phyloP scores from a whole-genome alignment of 2,113 vertebrate genomes.

The Sula dactylatra region DNA sequence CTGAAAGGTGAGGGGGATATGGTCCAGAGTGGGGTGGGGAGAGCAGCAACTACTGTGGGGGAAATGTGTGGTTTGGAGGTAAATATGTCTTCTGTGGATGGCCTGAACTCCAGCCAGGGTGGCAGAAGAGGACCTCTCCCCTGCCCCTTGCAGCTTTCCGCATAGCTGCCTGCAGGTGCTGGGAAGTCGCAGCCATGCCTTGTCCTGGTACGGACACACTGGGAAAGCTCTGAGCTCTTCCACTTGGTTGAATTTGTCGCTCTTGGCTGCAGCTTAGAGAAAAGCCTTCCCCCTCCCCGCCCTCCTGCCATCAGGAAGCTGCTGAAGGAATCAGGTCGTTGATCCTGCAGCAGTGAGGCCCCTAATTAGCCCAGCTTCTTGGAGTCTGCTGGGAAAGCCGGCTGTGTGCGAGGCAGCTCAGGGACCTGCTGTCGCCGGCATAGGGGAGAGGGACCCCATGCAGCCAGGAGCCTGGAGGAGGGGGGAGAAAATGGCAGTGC shows the following conservation, averaged over 20 bases:
- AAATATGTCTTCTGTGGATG: not conserved
- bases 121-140: not conserved
- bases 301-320: conserved; percentile 34
- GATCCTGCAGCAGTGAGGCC: conserved; percentile 2
- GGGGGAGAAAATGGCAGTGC: conserved; percentile 25
- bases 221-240: not conserved
- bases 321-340: conserved; percentile 60
- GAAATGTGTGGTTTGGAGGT: not conserved
- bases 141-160: not conserved
- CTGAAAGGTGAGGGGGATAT: not conserved
- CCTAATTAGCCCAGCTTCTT: conserved; percentile 41
- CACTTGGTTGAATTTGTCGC: conserved; percentile 16
- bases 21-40: not conserved
- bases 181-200: not conserved
- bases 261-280: not conserved
- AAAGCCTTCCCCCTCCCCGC: not conserved
- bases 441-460: not conserved
- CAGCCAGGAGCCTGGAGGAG: not conserved
- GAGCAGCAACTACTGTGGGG: not conserved
- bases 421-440: fast-evolving
- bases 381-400: not conserved
- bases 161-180: not conserved
- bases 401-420: not conserved
- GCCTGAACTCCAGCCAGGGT: not conserved
- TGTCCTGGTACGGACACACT: not conserved